Evolutionary conservation across 1,140 invertebrate species (phyloP), one percentile per base, ranked within the genome.

Genomic region (Tribolium castaneum): DNA sequence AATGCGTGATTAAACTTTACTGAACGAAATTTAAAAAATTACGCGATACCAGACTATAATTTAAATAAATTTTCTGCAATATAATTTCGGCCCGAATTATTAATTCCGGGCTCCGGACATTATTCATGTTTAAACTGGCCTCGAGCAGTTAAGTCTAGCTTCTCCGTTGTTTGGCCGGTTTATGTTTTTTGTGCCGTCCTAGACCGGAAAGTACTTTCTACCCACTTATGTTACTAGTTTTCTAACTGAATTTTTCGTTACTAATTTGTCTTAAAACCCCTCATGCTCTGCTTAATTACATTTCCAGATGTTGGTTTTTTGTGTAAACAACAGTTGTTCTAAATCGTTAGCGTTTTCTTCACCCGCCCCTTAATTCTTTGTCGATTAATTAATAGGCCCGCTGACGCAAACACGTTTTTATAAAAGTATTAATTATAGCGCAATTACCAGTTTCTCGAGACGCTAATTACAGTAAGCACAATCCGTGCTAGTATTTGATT

Each of bases 291-390:
- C 16, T 22, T 66, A 66, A 39, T 66, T 35, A 35, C 30, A 9
- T 39, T n/a, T 35, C 59, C 59, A 35, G 30, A 14, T 22, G 30
- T n/a, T 66, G 4, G 59, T 1, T 66, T 66, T 66, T 66, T 6
- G 30, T 3, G 30, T 35, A 66, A 66, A 66, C 59, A 66, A 30
- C 30, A 45, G 39, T 35, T 66, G 59, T 66, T 13, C 59, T 35
- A 66, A 66, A 66, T 66, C 59, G 59, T 66, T 66, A 22, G 22
- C 54, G 54, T 66, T 66, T 35, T 66, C 30, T 35, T 66, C 2
- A 35, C 7, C n/a, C 39, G 39, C 39, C 6, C n/a, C 39, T 45
- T 10, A 45, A 22, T 30, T 62, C 56, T 10, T 30, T 35, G 25
- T 39, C 59, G 59, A 66, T 66, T 66, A 66, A 66, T 66, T 34